Base-by-base conservation (phyloP, 2,113 vertebrate genomes). In the Rhombomys opimus region DNA sequence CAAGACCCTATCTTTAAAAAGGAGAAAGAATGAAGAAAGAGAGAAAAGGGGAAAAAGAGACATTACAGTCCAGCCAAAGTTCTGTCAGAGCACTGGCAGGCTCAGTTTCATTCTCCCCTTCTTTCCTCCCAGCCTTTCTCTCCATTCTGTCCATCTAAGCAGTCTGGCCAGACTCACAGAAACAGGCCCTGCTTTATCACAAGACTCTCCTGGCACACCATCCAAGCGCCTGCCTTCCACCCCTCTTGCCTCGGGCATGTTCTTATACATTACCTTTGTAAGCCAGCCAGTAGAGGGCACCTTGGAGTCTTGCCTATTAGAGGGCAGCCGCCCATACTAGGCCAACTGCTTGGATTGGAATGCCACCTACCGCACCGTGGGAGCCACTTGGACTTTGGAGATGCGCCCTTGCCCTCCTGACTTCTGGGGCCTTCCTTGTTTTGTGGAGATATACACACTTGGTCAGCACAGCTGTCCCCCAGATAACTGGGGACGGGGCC, bases 271-370 rank as follows among this genome's bases (percentile, higher is more conserved):
- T 25, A 54, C 57, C 5, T 72, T 25, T 27, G 3, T 50, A 30
- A 41, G 23, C 67, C 11, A 27, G 5, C 1, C 13, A 54, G 67
- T 59, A 20, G 23, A 80, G 5, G 86, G 41, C 2, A 13, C 65
- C 63, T 9, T 2, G 0, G 13, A 0, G 2, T 52, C 72, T 23
- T 13, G 22, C 50, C 50, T 11, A 0, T 46, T 10, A 0, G 4
- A 2, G 25, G n/a, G 12, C 22, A 15, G 0, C 67, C 25, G 12
- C 13, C 38, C 7, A 0, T 1, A 9, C 20, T 13, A 35, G 23
- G 82, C 72, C 46, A 2, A 0, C 61, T 46, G 46, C 73, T 32
- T 30, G 32, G 78, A 13, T 46, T 61, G n/a, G 46, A 68, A 2
- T 46, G 13, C 38, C 1, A 2, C 78, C n/a, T n/a, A 1, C 38